These are phyloP conservation scores for Microcebus tavaratra DNA, from an alignment of 2,113 vertebrate species.

Conservation along the genomic window DNA sequence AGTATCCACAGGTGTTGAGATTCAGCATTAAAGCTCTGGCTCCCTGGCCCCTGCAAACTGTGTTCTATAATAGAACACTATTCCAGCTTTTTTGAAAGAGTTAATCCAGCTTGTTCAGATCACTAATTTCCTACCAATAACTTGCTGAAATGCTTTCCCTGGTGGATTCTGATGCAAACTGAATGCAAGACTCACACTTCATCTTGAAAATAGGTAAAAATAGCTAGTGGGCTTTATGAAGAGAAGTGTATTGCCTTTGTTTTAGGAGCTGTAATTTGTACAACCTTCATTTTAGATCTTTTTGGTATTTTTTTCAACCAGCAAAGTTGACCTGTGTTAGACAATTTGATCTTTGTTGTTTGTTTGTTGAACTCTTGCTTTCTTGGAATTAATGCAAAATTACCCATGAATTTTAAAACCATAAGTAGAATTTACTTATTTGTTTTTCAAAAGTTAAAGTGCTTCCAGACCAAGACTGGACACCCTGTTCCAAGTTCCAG, in stretches of 20 bases:
- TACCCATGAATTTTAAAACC: background rate
- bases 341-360: background rate
- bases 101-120: background rate
- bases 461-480: background rate
- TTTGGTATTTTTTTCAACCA: background rate
- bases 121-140: background rate
- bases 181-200: background rate
- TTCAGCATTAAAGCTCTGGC: background rate
- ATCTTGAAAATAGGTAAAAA: background rate
- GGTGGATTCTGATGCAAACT: background rate
- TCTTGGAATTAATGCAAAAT: constrained; percentile 40
- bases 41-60: background rate
- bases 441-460: constrained; percentile 55
- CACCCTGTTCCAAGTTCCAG: constrained; percentile 23
- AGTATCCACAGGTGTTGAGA: background rate
- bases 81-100: background rate
- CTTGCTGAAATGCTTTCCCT: background rate
- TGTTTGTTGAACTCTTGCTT: background rate
- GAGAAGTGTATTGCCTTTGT: background rate
- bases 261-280: background rate
- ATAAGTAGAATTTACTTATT: constrained; percentile 32
- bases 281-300: constrained; percentile 16
- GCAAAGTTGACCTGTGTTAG: background rate
- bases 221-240: background rate
- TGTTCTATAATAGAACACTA: background rate